Percentiles rank a stretch among this genome's conserved stretches.
phyloP scores from a whole-genome alignment of 2,888 invertebrate genomes.

The Epiblema foenella region DNA sequence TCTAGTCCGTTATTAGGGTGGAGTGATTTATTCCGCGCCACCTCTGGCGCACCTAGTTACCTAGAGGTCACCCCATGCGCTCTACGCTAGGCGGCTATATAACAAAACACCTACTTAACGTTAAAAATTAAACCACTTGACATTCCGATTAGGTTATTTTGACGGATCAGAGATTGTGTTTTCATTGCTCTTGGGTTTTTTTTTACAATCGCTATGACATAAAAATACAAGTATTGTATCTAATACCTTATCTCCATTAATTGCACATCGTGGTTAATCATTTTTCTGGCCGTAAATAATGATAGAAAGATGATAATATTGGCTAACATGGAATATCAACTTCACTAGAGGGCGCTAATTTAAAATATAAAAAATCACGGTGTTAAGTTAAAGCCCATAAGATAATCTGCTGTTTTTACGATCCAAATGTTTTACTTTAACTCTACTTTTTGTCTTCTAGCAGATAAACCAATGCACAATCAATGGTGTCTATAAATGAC shows the following conservation, averaged over 20 bases:
- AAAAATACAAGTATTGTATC: neutral
- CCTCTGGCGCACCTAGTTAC: too few relatives aligned
- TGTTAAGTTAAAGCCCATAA: neutral
- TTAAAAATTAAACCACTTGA: too few relatives aligned
- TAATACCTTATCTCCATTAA: neutral
- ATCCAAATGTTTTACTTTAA: neutral
- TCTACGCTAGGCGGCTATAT: too few relatives aligned
- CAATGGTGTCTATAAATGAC: neutral
- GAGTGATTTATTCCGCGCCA: too few relatives aligned
- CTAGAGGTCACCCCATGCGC: too few relatives aligned
- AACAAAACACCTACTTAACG: too few relatives aligned
- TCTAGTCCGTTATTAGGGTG: too few relatives aligned
- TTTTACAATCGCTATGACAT: too few relatives aligned
- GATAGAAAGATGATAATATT: neutral
- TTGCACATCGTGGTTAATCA: neutral
- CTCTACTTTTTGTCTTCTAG: neutral
- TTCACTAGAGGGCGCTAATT: neutral
- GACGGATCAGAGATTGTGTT: too few relatives aligned
- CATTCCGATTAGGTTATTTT: too few relatives aligned
- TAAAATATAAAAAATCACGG: neutral
- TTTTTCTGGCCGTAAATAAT: neutral
- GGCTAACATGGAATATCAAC: neutral
- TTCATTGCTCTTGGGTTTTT: neutral
- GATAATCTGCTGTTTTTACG: neutral
- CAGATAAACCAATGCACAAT: neutral